Base-by-base conservation (phyloP, 2,113 vertebrate genomes). In the Syngnathus typhle region DNA sequence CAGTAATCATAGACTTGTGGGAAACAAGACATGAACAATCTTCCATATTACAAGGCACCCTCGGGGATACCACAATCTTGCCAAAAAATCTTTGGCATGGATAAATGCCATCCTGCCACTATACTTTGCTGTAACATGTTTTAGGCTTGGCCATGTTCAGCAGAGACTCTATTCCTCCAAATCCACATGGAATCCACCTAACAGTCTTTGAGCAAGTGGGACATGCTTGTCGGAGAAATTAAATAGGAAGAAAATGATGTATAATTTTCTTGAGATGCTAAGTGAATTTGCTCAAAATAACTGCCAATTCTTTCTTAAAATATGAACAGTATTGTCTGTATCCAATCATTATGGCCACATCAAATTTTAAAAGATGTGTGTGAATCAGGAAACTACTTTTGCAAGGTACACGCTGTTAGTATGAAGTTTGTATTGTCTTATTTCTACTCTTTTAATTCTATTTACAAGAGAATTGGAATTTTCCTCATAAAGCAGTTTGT, bases 1-100 rank as follows among this genome's bases (percentile, higher is more conserved):
- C 67, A 1, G 8, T 84, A 86, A 86, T 86, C 74, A 86, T 69
- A 81, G 77, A 47, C 65, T 58, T 37, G 13, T 12, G 51, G 9
- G 61, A 16, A 37, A 46, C 59, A 73, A 64, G 46, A 69, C 13
- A 19, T 66, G 54, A 63, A 71, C 59, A 54, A 67, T 71, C 70
- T 73, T 77, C 74, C 71, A 41, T 68, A 27, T 66, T 66, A 66
- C 79, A 77, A 49, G 63, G 27, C 46, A 71, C 71, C 67, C 69
- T 67, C 73, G 69, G 59, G 10, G 47, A 70, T 52, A 52, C n/a
- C 49, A 52, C 49, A 52, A 52, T 13, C 49, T n/a, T 3, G 49
- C 19, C 49, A n/a, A 52, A 52, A 52, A 52, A 52, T 52, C 7
- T 52, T 52, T 52, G 18, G 18, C 8, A n/a, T 21, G 49, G 19